A percentile compares a stretch with the other conserved stretches of the same genome.
These are phyloP conservation scores for Papilio glaucus DNA, from an alignment of 1,140 invertebrate genomes.

Conservation along the genomic window DNA sequence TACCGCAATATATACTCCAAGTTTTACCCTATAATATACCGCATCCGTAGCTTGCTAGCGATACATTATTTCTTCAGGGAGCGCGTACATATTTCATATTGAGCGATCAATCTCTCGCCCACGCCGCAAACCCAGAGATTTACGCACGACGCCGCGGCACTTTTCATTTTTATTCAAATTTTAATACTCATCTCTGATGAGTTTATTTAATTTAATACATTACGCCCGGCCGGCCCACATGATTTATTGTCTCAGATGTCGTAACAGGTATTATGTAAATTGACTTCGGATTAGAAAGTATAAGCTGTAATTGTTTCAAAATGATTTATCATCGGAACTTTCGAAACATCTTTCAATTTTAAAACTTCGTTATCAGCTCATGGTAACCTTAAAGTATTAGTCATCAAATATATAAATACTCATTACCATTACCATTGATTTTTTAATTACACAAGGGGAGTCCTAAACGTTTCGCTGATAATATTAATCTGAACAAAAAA, in stretches of 20 bases:
- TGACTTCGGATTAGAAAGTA: constrained; percentile 32
- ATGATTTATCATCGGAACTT: constrained; percentile 13
- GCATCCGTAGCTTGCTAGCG: constrained; percentile 33
- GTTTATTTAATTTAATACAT: constrained; percentile 66
- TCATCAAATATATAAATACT: background rate
- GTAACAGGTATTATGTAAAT: constrained; percentile 36
- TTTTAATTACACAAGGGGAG: constrained; percentile 28
- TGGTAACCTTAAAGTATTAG: background rate
- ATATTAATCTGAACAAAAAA: constrained; percentile 45
- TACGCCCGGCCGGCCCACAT: constrained; percentile 1
- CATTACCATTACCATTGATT: background rate
- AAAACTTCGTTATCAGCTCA: background rate
- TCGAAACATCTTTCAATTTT: constrained; percentile 14
- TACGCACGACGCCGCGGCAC: constrained; percentile 49
- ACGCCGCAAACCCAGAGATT: constrained; percentile 52
- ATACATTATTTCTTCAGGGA: constrained; percentile 31
- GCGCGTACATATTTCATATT: constrained; percentile 60
- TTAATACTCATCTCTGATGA: constrained; percentile 60
- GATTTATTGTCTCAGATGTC: constrained; percentile 33
- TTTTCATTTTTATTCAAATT: constrained; percentile 71
- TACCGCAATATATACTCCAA: constrained; percentile 20
- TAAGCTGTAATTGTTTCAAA: constrained; percentile 31
- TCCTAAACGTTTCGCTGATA: constrained; percentile 24
- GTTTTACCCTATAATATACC: constrained; percentile 31
- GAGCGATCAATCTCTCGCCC: constrained; percentile 68